Evolutionary conservation across 2,797 vertebrate species (phyloP).

Genomic region (Darevskia mixta): DNA sequence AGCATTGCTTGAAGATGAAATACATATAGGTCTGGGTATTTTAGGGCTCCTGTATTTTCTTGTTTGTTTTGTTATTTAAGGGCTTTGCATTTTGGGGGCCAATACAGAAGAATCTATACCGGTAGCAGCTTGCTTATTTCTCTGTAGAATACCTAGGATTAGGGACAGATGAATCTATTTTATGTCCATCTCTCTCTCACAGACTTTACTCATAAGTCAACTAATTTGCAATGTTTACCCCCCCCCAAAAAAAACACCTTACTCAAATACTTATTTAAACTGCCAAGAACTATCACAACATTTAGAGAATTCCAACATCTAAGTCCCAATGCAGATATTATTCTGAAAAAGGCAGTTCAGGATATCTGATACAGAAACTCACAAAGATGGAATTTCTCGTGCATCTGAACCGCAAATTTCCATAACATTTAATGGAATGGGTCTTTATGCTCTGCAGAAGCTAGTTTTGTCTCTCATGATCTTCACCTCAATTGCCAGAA

Average conservation of each 20-base stretch:
- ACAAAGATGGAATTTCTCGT: not conserved
- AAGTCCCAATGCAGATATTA: not conserved
- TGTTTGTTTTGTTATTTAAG: not conserved
- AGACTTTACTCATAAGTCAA: too few relatives aligned
- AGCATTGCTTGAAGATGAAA: not conserved
- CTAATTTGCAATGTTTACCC: not conserved
- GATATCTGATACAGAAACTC: not conserved
- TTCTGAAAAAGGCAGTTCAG: not conserved
- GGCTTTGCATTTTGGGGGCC: not conserved
- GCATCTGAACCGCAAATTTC: not conserved
- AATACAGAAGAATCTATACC: not conserved
- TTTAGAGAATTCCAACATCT: not conserved
- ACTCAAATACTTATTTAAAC: not conserved
- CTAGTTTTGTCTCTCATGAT: not conserved
- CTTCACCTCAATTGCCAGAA: not conserved
- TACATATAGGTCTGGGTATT: not conserved
- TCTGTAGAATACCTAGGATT: not conserved
- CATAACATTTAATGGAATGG: not conserved
- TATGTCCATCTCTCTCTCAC: not conserved
- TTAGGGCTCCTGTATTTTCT: not conserved
- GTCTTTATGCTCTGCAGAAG: not conserved
- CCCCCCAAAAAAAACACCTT: not conserved
- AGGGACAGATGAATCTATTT: not conserved
- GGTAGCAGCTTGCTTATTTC: not conserved
- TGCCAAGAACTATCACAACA: not conserved